Conservation (phyloP, 2,113 vertebrate genomes). For the Neotoma lepida region DNA sequence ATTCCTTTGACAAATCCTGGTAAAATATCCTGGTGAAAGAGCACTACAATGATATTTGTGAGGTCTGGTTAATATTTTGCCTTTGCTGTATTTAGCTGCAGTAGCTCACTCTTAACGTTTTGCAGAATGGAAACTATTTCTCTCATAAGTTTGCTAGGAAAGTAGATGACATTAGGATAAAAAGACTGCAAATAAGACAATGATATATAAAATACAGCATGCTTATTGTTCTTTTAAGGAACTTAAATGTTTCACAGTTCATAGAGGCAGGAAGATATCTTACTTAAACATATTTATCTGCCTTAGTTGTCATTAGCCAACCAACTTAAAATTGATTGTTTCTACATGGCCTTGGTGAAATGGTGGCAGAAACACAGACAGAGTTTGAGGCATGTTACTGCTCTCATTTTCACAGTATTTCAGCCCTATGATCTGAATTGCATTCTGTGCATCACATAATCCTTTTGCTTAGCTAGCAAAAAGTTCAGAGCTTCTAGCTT, state of each 20-base stretch:
- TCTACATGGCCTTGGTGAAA: conserved; percentile 8
- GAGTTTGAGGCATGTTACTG: neutral
- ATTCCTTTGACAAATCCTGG: neutral
- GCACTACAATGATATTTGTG: neutral
- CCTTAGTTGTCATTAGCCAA: neutral
- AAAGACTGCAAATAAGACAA: conserved; percentile 24
- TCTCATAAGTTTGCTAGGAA: neutral
- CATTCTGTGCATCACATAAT: conserved; percentile 19
- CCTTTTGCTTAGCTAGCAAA: conserved; percentile 65
- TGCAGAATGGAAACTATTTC: conserved; percentile 44
- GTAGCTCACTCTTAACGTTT: conserved; percentile 18
- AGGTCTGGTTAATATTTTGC: neutral
- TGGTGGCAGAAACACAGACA: neutral
- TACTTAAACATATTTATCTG: conserved; percentile 20
- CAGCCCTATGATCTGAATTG: conserved; percentile 25
- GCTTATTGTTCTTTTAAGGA: conserved; percentile 35
- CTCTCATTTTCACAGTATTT: conserved; percentile 23
- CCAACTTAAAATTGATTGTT: conserved; percentile 23
- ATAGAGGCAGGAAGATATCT: neutral
- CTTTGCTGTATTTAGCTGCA: conserved; percentile 19
- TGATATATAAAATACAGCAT: neutral
- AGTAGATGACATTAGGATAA: conserved; percentile 13
- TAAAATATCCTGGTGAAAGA: conserved; percentile 3
- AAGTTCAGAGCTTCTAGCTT: conserved; percentile 45
- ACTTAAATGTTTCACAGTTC: neutral